Conservation (phyloP, 2,797 vertebrate species). For the Erethizon dorsatum region DNA sequence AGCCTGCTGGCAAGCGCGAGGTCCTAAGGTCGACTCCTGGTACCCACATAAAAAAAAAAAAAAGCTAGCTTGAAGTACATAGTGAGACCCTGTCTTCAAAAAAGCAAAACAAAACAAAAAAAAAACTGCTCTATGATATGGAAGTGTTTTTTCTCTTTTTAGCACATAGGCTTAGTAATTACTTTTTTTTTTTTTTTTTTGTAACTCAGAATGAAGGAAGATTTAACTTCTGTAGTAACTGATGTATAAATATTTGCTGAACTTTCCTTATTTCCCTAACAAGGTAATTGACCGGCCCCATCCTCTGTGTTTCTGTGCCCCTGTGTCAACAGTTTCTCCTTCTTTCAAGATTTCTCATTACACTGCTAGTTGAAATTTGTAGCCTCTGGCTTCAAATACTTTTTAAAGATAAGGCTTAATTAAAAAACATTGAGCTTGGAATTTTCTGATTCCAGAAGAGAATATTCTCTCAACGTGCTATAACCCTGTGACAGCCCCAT, state of each 20-base stretch:
- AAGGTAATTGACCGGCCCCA: constrained; percentile 38
- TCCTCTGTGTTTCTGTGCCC: constrained; percentile 45
- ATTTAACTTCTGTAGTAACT: constrained; percentile 57
- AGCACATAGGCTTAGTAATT: constrained; percentile 69
- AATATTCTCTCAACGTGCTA: neutral
- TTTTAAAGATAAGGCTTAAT: constrained; percentile 52
- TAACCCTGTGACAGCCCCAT: rapidly evolving
- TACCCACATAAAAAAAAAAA: too few relatives aligned
- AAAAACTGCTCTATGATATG: neutral
- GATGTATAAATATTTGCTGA: constrained; percentile 72
- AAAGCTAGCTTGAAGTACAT: neutral
- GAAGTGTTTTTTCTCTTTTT: neutral
- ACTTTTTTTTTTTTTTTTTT: constrained; percentile 10
- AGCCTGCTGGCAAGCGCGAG: too few relatives aligned
- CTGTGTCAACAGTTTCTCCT: constrained; percentile 59
- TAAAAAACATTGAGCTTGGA: neutral
- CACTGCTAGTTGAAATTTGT: constrained; percentile 24
- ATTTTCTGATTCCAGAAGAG: neutral
- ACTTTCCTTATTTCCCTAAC: constrained; percentile 50
- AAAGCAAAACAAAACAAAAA: neutral
- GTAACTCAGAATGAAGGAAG: constrained; percentile 30
- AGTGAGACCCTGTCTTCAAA: neutral
- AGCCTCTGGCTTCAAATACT: constrained; percentile 32
- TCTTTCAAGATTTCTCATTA: constrained; percentile 60
- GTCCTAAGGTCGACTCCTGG: too few relatives aligned